Conservation (phyloP, 2,113 vertebrate genomes). For the Glaucidium brasilianum region DNA sequence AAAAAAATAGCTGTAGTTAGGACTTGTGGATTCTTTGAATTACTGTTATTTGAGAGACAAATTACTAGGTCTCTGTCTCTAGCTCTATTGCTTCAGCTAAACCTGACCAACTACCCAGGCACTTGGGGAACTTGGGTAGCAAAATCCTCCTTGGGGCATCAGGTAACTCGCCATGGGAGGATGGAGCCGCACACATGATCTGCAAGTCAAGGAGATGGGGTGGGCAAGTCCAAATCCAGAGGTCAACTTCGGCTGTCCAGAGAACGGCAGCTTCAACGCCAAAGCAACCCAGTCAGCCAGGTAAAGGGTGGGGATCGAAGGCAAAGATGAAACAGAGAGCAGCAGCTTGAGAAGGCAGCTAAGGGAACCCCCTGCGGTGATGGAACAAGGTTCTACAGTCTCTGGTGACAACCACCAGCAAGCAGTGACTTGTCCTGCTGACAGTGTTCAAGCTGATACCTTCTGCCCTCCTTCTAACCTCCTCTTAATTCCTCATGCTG, state of each 20-base stretch:
- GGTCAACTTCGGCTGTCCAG: not conserved
- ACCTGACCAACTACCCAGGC: not conserved
- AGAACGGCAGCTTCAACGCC: not conserved
- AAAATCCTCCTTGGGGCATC: not conserved
- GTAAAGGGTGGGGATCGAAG: not conserved
- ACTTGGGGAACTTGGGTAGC: not conserved
- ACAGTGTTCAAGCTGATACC: too few relatives aligned
- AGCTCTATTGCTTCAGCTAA: not conserved
- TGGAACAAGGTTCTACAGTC: not conserved
- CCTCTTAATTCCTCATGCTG: too few relatives aligned
- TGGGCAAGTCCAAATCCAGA: not conserved
- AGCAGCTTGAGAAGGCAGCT: not conserved
- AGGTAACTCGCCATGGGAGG: too few relatives aligned
- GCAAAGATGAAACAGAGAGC: not conserved
- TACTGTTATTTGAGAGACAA: not conserved
- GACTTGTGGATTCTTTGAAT: accelerated
- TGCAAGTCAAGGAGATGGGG: not conserved
- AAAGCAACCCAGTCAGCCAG: not conserved
- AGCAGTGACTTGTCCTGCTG: not conserved
- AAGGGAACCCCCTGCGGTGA: accelerated
- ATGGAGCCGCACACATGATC: accelerated
- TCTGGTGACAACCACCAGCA: too few relatives aligned
- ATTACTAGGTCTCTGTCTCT: not conserved
- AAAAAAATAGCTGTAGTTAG: not conserved
- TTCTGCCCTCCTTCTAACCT: not conserved